Percentiles rank a stretch among this genome's conserved stretches.
These are phyloP conservation scores for Aphelenchoides fujianensis DNA, from an alignment of 1,140 invertebrate species.

Conservation along the genomic window DNA sequence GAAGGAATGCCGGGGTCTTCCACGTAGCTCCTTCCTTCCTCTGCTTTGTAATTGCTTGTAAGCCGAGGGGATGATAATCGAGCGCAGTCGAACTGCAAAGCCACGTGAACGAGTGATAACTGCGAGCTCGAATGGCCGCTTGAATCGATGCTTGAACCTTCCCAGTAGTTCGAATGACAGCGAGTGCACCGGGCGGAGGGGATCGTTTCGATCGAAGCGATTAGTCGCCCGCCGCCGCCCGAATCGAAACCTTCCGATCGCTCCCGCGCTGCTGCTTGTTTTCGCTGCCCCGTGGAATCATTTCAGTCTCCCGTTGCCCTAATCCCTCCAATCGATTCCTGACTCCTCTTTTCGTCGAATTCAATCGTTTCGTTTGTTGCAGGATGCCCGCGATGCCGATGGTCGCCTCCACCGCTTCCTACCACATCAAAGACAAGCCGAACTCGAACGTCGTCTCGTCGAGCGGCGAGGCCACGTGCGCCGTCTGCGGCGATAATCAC, in stretches of 20 bases:
- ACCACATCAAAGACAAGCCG: conserved; percentile 44
- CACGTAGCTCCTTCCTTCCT: no score
- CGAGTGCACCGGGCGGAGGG: no score
- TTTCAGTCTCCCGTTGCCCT: not conserved
- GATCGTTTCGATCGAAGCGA: no score
- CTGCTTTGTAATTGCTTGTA: no score
- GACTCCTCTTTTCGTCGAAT: not conserved
- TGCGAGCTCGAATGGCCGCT: no score
- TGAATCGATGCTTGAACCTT: no score
- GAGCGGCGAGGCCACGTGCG: conserved; percentile 49
- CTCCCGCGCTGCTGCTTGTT: not conserved
- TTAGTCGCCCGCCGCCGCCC: not conserved
- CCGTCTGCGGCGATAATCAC: conserved; percentile 57
- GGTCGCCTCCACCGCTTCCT: conserved; percentile 39
- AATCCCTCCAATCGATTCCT: not conserved
- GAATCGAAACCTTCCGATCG: not conserved
- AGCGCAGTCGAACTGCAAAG: no score
- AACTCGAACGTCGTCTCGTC: conserved; percentile 12
- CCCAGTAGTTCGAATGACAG: no score
- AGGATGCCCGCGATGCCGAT: conserved; percentile 36
- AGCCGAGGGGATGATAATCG: no score
- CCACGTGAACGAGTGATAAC: no score
- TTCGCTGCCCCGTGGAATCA: not conserved
- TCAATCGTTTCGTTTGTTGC: conserved; percentile 20
- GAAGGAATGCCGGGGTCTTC: no score